Percentiles rank a stretch among this genome's conserved stretches.
phyloP scores from a whole-genome alignment of 92 coral and sea anemone species.

The Zoanthus gigantus region DNA sequence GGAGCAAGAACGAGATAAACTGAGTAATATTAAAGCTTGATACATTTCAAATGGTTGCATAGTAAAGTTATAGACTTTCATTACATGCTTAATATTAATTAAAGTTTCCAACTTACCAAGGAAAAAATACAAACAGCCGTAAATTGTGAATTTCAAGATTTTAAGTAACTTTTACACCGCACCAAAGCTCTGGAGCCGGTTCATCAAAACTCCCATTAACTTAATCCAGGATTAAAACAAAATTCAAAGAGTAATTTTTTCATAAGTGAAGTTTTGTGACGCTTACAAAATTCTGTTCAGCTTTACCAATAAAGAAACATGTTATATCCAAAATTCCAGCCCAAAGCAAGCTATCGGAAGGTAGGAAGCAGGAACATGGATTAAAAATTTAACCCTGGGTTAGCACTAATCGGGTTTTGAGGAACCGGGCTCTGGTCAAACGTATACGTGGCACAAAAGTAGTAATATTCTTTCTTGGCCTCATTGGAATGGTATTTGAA shows the following conservation, averaged over 20 bases:
- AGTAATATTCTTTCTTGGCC: background rate
- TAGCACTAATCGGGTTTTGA: too few species aligned
- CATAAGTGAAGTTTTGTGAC: too few species aligned
- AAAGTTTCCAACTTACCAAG: too few species aligned
- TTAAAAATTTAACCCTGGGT: too few species aligned
- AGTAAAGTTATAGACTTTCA: background rate
- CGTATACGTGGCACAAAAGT: constrained; percentile 19
- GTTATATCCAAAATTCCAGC: too few species aligned
- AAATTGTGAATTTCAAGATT: background rate
- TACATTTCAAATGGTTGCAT: background rate
- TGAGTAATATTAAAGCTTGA: background rate
- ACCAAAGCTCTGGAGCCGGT: background rate
- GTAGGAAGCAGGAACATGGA: too few species aligned
- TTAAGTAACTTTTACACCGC: background rate
- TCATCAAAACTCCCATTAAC: too few species aligned
- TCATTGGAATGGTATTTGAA: background rate
- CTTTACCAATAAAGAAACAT: too few species aligned
- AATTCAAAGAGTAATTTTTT: too few species aligned
- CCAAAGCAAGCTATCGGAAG: too few species aligned
- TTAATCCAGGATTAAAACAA: too few species aligned
- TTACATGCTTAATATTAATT: background rate
- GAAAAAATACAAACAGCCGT: background rate
- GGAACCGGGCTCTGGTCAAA: background rate
- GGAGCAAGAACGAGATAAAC: background rate
- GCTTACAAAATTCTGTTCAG: too few species aligned